Conservation (phyloP, 2,797 vertebrate species). For the Xiphophorus birchmanni region DNA sequence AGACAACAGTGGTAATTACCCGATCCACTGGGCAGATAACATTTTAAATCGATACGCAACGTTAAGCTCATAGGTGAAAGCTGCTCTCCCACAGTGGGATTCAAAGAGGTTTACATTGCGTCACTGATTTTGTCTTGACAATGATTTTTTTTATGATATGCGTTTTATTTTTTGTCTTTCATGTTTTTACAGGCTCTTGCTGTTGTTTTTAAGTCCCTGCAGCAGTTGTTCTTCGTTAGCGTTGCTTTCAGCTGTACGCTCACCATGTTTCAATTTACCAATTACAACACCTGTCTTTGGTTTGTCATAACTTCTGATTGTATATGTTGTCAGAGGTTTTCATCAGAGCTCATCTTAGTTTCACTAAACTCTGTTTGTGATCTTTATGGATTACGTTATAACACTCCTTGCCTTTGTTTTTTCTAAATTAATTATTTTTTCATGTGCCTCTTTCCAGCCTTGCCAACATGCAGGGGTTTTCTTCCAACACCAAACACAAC, state of each 20-base stretch:
- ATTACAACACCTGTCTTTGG: not conserved
- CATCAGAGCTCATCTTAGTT: not conserved
- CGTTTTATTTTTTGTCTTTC: not conserved
- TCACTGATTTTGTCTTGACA: not conserved
- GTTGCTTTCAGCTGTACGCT: not conserved
- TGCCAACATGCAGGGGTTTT: not conserved
- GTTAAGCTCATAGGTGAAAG: not conserved
- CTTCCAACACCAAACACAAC: not conserved
- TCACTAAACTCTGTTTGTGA: not conserved
- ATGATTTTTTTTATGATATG: not conserved
- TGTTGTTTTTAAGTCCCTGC: not conserved
- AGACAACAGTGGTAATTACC: not conserved
- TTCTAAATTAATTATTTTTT: not conserved
- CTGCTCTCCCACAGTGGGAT: not conserved
- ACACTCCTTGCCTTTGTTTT: not conserved
- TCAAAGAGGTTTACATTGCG: not conserved
- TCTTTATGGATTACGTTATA: not conserved
- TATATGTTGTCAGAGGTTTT: not conserved
- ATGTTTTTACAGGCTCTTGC: not conserved
- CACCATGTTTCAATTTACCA: slow-evolving; percentile 7
- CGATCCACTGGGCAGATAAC: slow-evolving; percentile 3
- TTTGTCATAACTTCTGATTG: not conserved
- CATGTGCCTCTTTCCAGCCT: not conserved
- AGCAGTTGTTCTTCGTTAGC: not conserved
- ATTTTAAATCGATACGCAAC: not conserved